Percentiles rank a stretch among this genome's conserved stretches.
These are phyloP conservation scores for Hermaeophaga mercurialis DNA, from an alignment of 2,888 invertebrate species.

Conservation along the genomic window DNA sequence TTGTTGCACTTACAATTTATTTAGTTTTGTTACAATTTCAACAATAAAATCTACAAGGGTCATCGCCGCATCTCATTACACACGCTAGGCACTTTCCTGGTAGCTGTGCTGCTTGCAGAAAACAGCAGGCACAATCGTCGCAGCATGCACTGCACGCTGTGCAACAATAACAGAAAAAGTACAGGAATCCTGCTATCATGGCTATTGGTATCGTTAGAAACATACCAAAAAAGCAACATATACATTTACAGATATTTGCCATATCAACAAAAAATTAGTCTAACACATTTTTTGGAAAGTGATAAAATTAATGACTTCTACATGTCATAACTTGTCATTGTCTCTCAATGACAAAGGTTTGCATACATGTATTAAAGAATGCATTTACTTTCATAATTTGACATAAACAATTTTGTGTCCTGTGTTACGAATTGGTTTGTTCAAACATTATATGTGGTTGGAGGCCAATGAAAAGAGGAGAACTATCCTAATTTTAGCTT, in stretches of 20 bases:
- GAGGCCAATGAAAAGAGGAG: too few species aligned
- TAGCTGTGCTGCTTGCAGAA: neutral
- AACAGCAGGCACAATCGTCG: neutral
- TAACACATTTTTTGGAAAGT: neutral
- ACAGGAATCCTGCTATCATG: conserved; percentile 1
- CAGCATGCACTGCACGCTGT: neutral
- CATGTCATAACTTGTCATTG: too few species aligned
- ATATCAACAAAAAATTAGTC: neutral
- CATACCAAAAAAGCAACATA: neutral
- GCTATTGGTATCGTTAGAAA: neutral
- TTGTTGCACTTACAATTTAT: conserved; percentile 4
- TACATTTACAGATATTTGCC: neutral
- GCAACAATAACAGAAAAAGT: neutral
- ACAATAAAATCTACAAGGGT: neutral
- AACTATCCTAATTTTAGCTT: too few species aligned
- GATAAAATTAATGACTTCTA: too few species aligned
- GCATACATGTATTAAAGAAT: too few species aligned
- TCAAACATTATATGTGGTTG: too few species aligned
- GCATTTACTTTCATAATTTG: too few species aligned
- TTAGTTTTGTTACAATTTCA: neutral
- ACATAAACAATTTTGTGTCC: too few species aligned
- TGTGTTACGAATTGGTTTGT: too few species aligned
- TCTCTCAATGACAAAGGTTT: too few species aligned
- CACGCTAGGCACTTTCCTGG: neutral
- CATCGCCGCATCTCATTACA: neutral